Evolutionary conservation across 2,888 invertebrate genomes (phyloP), one percentile per base, ranked within the genome.

Genomic region (Atrina japonica): DNA sequence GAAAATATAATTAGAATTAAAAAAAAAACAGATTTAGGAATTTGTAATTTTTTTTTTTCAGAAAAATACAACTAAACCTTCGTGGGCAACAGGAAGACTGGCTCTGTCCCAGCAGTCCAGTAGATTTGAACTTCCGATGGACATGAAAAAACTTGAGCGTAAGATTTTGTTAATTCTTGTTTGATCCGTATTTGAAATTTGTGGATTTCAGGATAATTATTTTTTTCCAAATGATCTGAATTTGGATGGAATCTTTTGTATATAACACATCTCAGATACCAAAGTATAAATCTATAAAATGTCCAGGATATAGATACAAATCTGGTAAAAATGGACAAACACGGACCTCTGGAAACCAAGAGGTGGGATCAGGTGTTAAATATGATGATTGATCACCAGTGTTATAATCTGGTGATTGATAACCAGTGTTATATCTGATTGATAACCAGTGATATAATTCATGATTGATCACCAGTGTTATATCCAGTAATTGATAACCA

Each of bases 91-190:
- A 27, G 87, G 86, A n/a, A 72, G 88, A 3, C 75, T 89, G 45
- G 88, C 88, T 0, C 75, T 89, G 35, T 88, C 89, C 18, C 86
- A 88, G 61, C 87, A 88, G 63, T 83, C 88, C 11, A 84, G 87
- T 75, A 76, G 89, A n/a, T 89, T 89, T 82, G 88, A 87, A 60
- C 81, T 89, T 23, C 89, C 89, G 1, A 88, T 89, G 84, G 89
- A 89, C 71, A 88, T 89, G 86, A 85, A 82, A 63, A 53, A 76
- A 18, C 75, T 89, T 14, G 89, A 89, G 80, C 86, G 89, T 89
- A 80, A 82, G 87, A 81, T n/a, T 25, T 3, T 16, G 1, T 5
- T 29, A 30, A n/a, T 53, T 14, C n/a, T 3, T 11, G 21, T 52
- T 18, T n/a, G 5, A 25, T 53, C 7, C 27, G 43, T 27, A 43